Base-by-base conservation (phyloP, 2,888 invertebrate genomes). In the Pterostichus niger region DNA sequence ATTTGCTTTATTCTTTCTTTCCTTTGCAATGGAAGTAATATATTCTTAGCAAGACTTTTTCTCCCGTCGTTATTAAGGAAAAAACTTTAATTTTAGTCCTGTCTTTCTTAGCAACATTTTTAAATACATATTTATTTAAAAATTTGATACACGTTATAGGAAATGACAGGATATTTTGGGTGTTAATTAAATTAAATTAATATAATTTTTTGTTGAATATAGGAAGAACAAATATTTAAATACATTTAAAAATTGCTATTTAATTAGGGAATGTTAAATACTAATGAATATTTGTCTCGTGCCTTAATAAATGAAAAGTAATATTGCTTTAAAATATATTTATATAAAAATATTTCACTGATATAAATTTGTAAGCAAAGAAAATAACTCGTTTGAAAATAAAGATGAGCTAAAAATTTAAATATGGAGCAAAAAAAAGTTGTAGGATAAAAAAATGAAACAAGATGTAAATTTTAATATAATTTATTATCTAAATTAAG, bases 401-500 rank as follows among this genome's bases (percentile, higher is more conserved):
- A 33, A 35, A 64, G 31, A 49, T 49, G 24, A 61, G 40, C 9
- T 7, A 9, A 9, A 35, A 80, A 68, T 7, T n/a, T 13, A 15
- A 15, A 33, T 44, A 6, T 24, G 24, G 24, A 24, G 24, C 24
- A 40, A 40, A 40, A 40, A 40, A 7, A 40, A 7, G 9, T 9
- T 35, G 31, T 33, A 80, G 54, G 31, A 80, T 52, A 33, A 68
- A 56, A 56, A 59, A 73, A 81, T 54, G 56, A 64, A 52, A 52
- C 71, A 71, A 35, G 33, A 31, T 7, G 33, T 59, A 76, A 44
- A 44, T 82, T 82, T 82, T 61, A 59, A 82, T 76, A 59, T 56
- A 82, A 82, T 82, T 82, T 82, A 82, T 82, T 82, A 82, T 81
- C 82, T 82, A 82, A 82, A 82, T 82, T 82, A 82, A 82, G 75